Evolutionary conservation across 1,140 invertebrate genomes (phyloP), one percentile per base, ranked within the genome.

Genomic region (Augochlora pura): DNA sequence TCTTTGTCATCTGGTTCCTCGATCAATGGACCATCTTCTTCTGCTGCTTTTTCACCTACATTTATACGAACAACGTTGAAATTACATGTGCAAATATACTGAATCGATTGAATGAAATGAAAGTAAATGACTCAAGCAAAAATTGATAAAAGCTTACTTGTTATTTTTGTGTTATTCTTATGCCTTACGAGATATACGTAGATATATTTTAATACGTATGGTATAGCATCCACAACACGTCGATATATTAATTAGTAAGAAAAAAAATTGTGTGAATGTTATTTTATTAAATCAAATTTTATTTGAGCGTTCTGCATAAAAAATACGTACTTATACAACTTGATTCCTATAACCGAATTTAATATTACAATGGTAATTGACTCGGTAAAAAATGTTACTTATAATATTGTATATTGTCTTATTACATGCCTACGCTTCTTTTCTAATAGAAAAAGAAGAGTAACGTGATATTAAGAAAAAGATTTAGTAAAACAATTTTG

Each of bases 261-360:
- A 57, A 62, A 62, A 14, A 32, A 63, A 63, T 5, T 38, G 16
- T 52, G 27, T 54, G 9, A 12, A 63, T 77, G 49, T 38, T 21
- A 16, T 69, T 77, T 75, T 46, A 16, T 39, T 69, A 38, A 25
- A 39, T 66, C 42, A 27, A 21, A 62, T 77, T 71, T 64, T 77
- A 77, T 77, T 77, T 2, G 39, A 54, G 10, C 18, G 14, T 32
- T 71, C 52, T 14, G n/a, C 18, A 54, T 64, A 16, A 49, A 63
- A 54, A 77, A 38, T 10, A 62, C 27, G 32, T 42, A 54, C 42
- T 77, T 39, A 4, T 77, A 77, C 68, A 77, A 63, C 16, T 54
- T 66, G 23, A 6, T 75, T 66, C 14, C 54, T 46, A 39, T n/a
- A 54, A 62, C 9, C 23, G 23, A 18, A 23, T n/a, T 12, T 66